A percentile compares a stretch with the other conserved stretches of the same genome.
Conservation (phyloP, 2,113 vertebrate genomes). For the Cathartes aura region DNA sequence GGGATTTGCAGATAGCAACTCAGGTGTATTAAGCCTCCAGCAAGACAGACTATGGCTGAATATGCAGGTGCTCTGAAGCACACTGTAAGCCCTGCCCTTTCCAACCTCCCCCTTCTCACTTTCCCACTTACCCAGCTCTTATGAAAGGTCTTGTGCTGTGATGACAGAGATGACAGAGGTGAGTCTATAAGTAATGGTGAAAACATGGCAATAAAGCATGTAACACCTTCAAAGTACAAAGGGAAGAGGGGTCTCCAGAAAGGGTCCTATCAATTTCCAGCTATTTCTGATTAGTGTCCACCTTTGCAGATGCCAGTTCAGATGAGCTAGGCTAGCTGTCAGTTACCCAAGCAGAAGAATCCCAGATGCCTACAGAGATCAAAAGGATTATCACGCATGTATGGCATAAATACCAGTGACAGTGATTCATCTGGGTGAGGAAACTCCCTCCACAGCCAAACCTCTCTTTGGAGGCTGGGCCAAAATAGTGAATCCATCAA, state of each 20-base stretch:
- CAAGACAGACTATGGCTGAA: background rate
- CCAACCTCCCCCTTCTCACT: background rate
- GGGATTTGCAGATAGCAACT: background rate
- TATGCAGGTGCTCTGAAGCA: background rate
- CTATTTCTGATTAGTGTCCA: background rate
- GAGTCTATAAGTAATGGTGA: background rate
- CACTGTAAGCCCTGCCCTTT: background rate
- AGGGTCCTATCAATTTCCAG: background rate
- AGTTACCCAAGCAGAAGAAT: conserved; percentile 43
- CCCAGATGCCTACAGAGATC: conserved; percentile 28
- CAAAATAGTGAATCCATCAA: background rate
- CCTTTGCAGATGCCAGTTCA: conserved; percentile 35
- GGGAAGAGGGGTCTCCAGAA: background rate
- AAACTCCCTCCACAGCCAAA: background rate
- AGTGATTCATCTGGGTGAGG: background rate
- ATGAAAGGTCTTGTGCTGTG: background rate
- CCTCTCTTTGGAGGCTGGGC: background rate
- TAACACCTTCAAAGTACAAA: background rate
- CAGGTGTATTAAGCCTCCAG: background rate
- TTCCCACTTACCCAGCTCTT: background rate
- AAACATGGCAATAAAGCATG: background rate
- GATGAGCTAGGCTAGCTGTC: conserved; percentile 1
- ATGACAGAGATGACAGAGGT: background rate
- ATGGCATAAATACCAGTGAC: conserved; percentile 1
- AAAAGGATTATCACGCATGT: background rate